A percentile compares a stretch with the other conserved stretches of the same genome.
Conservation (phyloP, 2,888 invertebrate genomes). For the Hyposoter dolosus region DNA sequence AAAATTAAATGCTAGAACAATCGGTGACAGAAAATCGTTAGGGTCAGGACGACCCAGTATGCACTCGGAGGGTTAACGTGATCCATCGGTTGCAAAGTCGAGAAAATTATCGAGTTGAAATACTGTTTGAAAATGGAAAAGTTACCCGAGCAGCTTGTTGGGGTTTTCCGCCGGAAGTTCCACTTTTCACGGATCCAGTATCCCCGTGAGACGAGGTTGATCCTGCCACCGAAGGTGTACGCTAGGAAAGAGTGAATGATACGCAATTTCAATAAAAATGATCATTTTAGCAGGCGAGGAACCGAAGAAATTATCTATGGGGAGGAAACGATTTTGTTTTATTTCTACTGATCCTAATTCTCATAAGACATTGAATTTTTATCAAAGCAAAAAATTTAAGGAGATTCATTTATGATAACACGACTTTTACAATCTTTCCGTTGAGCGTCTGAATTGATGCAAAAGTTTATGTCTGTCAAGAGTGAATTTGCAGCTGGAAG, state of each 20-base stretch:
- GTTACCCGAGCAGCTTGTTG: neutral
- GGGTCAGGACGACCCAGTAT: neutral
- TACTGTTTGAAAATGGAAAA: neutral
- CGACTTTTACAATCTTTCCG: neutral
- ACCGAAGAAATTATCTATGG: neutral
- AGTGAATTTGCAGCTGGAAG: neutral
- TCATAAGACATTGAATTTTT: neutral
- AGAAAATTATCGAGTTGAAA: neutral
- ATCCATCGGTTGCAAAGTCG: neutral
- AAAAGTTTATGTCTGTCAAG: neutral
- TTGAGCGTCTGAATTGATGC: neutral
- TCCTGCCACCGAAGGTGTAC: constrained; percentile 40
- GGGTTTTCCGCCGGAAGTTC: constrained; percentile 21
- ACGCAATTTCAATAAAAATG: neutral
- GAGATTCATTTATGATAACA: neutral
- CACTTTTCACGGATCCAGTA: constrained; percentile 37
- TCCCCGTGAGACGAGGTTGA: constrained; percentile 58
- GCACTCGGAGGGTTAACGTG: neutral
- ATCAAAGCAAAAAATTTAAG: neutral
- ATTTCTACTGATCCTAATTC: neutral
- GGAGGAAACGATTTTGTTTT: neutral
- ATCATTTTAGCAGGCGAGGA: neutral
- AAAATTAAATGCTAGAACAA: too few species aligned
- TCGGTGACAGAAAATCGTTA: too few species aligned
- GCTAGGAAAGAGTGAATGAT: neutral